Evolutionary conservation across 2,113 vertebrate species (phyloP).

Genomic region (Telmatochromis sp.): DNA sequence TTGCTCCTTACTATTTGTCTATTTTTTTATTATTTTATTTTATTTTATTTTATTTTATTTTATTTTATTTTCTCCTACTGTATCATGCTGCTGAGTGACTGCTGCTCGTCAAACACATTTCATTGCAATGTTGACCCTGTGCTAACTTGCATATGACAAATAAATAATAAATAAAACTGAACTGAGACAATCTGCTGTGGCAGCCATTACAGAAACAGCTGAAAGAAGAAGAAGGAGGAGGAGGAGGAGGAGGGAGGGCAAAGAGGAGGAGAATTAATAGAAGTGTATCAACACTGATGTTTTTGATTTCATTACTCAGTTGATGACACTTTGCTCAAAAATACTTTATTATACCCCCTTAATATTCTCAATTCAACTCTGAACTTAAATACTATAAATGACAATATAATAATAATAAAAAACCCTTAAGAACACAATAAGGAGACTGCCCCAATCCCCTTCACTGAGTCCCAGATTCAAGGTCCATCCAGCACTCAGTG

Average conservation of each 20-base stretch:
- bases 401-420: background rate
- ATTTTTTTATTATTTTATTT: too few species aligned
- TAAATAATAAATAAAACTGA: too few species aligned
- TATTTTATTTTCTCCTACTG: too few species aligned
- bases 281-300: background rate
- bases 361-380: background rate
- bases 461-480: background rate
- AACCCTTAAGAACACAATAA: background rate
- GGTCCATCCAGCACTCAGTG: background rate
- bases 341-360: background rate
- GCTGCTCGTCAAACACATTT: too few species aligned
- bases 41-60: too few species aligned
- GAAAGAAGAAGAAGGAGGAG: fast-evolving
- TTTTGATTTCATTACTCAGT: background rate
- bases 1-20: too few species aligned
- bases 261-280: background rate
- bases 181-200: background rate
- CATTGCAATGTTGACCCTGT: too few species aligned
- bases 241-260: background rate
- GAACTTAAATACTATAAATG: background rate
- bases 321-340: background rate
- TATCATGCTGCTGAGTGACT: too few species aligned
- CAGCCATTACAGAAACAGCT: background rate
- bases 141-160: too few species aligned
- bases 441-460: background rate